Conservation (phyloP, 2,113 vertebrate species). For the Gallinago media region DNA sequence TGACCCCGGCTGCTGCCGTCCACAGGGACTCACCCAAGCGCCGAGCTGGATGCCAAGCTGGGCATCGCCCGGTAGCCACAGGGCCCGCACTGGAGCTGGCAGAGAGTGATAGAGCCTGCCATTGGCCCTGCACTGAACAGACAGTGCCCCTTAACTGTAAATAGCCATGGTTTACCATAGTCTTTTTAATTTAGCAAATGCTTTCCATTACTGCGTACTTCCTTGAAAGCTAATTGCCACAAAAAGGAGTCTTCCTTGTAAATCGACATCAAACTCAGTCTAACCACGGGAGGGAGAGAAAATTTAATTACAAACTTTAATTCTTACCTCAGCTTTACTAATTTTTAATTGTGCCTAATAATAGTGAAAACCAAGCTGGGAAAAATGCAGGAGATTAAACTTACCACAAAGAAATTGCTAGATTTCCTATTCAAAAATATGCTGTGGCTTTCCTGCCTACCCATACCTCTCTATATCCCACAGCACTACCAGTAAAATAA, state of each 20-base stretch:
- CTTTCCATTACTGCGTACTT: background rate
- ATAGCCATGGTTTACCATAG: background rate
- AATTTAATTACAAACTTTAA: constrained; percentile 47
- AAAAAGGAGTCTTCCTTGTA: constrained; percentile 15
- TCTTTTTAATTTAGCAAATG: background rate
- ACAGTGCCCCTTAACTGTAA: background rate
- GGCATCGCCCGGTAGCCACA: fast-evolving
- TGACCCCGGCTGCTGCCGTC: fast-evolving
- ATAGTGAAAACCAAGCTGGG: constrained; percentile 31
- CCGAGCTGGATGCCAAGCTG: fast-evolving
- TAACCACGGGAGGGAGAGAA: background rate
- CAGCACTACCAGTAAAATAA: constrained; percentile 42
- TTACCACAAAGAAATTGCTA: constrained; percentile 29
- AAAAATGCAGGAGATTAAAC: constrained; percentile 36
- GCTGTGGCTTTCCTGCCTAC: background rate
- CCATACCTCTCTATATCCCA: background rate
- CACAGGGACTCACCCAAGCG: background rate
- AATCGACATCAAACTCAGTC: background rate
- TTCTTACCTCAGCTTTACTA: constrained; percentile 44
- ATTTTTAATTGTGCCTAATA: constrained; percentile 50
- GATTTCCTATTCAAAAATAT: constrained; percentile 31
- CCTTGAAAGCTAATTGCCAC: background rate
- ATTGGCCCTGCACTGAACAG: fast-evolving
- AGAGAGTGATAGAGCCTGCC: background rate
- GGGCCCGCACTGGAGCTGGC: fast-evolving